These are phyloP conservation scores for Meiosimyza platycephala DNA, from an alignment of 2,888 invertebrate genomes.

Conservation along the genomic window DNA sequence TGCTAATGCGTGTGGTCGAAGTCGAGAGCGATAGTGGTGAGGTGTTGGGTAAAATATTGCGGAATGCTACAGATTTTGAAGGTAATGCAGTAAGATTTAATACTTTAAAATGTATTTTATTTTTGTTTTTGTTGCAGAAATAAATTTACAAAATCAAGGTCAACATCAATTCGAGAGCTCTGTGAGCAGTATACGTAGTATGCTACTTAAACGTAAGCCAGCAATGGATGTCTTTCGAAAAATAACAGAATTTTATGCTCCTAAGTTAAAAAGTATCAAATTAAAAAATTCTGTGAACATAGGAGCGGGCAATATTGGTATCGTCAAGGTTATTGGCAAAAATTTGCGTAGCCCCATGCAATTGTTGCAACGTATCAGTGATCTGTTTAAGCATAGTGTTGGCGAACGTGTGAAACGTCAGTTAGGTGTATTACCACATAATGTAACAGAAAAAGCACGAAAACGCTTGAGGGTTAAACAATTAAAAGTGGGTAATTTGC, in stretches of 20 bases:
- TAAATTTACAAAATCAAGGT: conserved; percentile 54
- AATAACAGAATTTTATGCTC: conserved; percentile 25
- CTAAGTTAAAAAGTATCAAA: conserved; percentile 38
- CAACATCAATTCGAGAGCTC: conserved; percentile 56
- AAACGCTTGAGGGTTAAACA: conserved; percentile 48
- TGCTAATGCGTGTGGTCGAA: conserved; percentile 57
- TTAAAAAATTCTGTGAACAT: conserved; percentile 43
- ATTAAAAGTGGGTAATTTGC: conserved; percentile 55
- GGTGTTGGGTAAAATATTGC: conserved; percentile 34
- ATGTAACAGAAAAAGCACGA: neutral
- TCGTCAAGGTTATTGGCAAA: conserved; percentile 46
- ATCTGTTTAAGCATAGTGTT: conserved; percentile 44
- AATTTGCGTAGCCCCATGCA: conserved; percentile 55
- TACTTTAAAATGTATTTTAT: neutral
- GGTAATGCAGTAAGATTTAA: neutral
- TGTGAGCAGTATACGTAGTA: conserved; percentile 52
- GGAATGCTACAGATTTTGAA: conserved; percentile 14
- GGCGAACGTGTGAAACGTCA: conserved; percentile 42
- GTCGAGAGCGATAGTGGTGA: conserved; percentile 51
- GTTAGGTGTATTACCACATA: neutral
- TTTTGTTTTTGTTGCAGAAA: conserved; percentile 40
- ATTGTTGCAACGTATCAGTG: conserved; percentile 48
- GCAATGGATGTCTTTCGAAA: conserved; percentile 52
- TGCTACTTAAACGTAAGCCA: conserved; percentile 52
- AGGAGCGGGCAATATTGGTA: conserved; percentile 47